phyloP scores from a whole-genome alignment of 2,113 vertebrate species.

The Eupsittula cactorum region DNA sequence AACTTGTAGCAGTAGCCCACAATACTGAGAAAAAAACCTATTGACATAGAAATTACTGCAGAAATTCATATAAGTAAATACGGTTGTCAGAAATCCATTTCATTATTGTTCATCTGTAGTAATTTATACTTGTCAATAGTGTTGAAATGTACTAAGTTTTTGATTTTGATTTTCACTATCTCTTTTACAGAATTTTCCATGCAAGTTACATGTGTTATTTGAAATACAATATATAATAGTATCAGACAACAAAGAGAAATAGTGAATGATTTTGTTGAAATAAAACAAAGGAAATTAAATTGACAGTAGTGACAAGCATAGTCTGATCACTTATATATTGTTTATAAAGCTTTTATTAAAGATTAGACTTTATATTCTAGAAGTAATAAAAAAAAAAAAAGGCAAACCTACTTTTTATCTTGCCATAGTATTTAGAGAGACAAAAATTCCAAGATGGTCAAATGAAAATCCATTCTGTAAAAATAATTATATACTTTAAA shows the following conservation, averaged over 20 bases:
- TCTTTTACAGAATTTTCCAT: neutral
- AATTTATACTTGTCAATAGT: neutral
- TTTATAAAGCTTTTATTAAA: neutral
- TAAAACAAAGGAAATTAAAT: neutral
- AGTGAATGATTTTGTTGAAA: neutral
- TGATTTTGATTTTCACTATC: neutral
- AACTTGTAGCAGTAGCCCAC: neutral
- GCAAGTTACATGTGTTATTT: neutral
- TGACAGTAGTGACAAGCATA: neutral
- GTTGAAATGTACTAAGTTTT: neutral
- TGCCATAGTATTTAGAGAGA: neutral
- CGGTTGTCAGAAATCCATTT: neutral
- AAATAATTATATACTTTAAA: neutral
- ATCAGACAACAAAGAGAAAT: neutral
- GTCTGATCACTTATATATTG: neutral
- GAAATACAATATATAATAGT: neutral
- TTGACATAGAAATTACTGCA: neutral
- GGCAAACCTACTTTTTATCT: neutral
- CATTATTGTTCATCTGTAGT: neutral
- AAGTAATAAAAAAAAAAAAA: neutral
- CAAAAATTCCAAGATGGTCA: neutral
- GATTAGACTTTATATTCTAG: neutral
- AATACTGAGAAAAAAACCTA: neutral
- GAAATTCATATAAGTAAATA: neutral
- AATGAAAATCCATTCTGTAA: neutral